Evolutionary conservation across 1,140 invertebrate genomes (phyloP).

Genomic region (Euglossa dilemma): DNA sequence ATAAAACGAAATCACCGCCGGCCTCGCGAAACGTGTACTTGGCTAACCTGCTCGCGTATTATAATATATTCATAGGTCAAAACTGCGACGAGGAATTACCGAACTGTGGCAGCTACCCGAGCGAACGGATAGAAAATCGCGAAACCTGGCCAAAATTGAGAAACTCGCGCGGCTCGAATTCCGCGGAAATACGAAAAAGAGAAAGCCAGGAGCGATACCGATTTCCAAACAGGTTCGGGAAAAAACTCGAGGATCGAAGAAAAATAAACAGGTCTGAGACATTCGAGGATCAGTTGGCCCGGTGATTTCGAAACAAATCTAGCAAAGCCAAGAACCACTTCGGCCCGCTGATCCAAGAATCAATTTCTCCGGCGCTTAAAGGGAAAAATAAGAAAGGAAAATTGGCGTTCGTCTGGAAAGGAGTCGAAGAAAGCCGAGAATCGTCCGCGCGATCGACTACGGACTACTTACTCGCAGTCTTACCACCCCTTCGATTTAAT

Average conservation of each 20-base stretch:
- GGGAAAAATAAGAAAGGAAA: too few species aligned
- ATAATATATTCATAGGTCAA: conserved; percentile 1
- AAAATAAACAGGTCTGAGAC: not conserved
- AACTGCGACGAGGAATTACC: not conserved
- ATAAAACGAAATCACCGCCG: not conserved
- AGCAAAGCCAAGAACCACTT: too few species aligned
- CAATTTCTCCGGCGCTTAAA: too few species aligned
- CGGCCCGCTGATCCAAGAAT: too few species aligned
- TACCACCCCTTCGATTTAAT: not conserved
- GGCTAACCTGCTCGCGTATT: not conserved
- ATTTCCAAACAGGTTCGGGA: too few species aligned
- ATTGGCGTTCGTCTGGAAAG: too few species aligned
- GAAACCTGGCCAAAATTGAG: not conserved
- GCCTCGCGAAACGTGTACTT: not conserved
- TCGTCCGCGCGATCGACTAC: not conserved
- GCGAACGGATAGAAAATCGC: not conserved
- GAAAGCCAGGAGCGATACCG: too few species aligned
- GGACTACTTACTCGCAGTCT: not conserved
- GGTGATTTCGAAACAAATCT: too few species aligned
- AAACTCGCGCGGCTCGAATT: too few species aligned
- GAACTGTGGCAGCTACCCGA: not conserved
- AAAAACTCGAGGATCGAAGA: too few species aligned
- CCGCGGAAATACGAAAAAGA: too few species aligned
- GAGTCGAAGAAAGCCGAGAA: not conserved
- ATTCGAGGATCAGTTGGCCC: too few species aligned